Evolutionary conservation across 2,888 invertebrate genomes (phyloP), one percentile per base, ranked within the genome.

Genomic region (Tryphoninae sp.): DNA sequence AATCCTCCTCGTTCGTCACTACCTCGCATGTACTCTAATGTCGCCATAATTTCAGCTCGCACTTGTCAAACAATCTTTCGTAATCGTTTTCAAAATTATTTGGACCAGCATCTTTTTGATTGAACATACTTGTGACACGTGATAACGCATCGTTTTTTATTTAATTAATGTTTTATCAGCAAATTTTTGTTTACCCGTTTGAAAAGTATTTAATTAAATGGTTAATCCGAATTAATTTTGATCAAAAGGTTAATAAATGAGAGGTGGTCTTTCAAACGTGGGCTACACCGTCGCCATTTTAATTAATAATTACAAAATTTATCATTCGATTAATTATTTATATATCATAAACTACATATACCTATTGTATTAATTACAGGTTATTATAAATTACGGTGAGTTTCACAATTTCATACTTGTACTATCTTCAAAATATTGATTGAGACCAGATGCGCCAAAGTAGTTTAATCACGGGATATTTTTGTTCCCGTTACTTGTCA

Each of bases 11-110:
- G 22, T 23, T 11, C 22, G 62, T 62, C 49, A 2, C 42, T 49
- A 23, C 72, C 42, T 76, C 33, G 45, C 55, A 23, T 76, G 3
- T 62, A 51, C 51, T 9, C 64, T 67, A 59, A 13, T 73, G 40
- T 19, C 62, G 45, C 55, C 58, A 23, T 59, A 45, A 51, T 40
- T 42, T 67, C 2, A 49, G 6, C 64, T 11, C 40, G 1, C 26
- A 33, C 61, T 45, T 72, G 13, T 53, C 71, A 58, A 53, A n/a
- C 33, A 4, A 42, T 22, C 40, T 33, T 26, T 16, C 33, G n/a
- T 49, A 11, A 53, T n/a, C 26, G 59, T 26, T 26, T 62, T 22
- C 6, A 62, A n/a, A 16, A 7, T 6, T 62, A 1, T 62, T 23
- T 26, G 33, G 33, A 4, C 33, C 33, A 33, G 1, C 6, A 33